A percentile compares a stretch with the other conserved stretches of the same genome.
Conservation (phyloP, 2,797 vertebrate genomes). For the Girardinus metallicus region DNA sequence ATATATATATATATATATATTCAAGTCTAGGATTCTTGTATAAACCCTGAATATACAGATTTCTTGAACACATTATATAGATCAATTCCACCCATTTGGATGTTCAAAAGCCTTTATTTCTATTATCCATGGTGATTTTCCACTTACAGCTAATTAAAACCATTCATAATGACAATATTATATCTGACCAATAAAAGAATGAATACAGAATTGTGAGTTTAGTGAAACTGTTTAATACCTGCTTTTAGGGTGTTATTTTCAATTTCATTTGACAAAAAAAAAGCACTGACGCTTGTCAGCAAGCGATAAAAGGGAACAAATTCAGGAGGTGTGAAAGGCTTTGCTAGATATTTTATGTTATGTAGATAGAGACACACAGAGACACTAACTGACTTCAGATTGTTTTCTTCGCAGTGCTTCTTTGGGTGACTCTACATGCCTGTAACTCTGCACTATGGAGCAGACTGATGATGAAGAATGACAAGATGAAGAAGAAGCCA, state of each 20-base stretch:
- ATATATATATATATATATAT: too few relatives aligned
- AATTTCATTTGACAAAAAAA: background rate
- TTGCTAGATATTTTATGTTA: background rate
- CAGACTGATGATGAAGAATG: constrained; percentile 71
- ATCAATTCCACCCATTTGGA: background rate
- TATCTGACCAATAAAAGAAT: background rate
- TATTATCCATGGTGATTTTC: background rate
- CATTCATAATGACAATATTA: background rate
- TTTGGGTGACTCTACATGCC: constrained; percentile 64
- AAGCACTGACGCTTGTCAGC: background rate
- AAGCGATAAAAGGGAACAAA: background rate
- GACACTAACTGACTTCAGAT: background rate
- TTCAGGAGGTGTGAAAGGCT: background rate
- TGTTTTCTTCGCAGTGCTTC: constrained; percentile 60
- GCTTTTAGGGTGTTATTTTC: background rate
- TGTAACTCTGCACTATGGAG: constrained; percentile 68
- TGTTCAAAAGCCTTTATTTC: background rate
- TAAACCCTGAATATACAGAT: background rate
- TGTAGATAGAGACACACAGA: background rate
- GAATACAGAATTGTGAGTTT: background rate
- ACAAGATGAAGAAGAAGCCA: constrained; percentile 61
- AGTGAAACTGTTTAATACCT: background rate
- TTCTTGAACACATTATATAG: background rate
- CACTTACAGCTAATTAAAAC: background rate
- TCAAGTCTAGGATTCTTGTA: too few relatives aligned